Evolutionary conservation across 2,888 invertebrate genomes (phyloP), one percentile per base, ranked within the genome.

Genomic region (Coelinius sp.): DNA sequence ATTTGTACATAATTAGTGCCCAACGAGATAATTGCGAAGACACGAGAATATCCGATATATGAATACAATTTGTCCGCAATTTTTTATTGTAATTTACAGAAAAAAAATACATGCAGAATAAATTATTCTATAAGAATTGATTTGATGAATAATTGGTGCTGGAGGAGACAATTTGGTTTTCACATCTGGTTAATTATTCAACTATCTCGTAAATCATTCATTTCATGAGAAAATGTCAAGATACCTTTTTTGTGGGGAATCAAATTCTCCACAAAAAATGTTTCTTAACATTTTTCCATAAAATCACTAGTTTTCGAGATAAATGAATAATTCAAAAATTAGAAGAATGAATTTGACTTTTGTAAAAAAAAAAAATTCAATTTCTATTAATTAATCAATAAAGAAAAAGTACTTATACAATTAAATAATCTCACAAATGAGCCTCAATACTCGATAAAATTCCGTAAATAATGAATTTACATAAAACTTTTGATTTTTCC

Each of bases 1-100:
- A 75, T 75, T 75, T 75, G 75, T 75, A 75, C 67, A 75, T 59
- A 59, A 59, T 59, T 59, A 59, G 59, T 59, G 59, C 59, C 59
- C 46, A 49, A 59, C 59, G 59, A 59, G 17, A 31, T 20, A 31
- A 59, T 59, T 59, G 59, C 35, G 59, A 59, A 59, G 35, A 17
- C 17, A 59, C 59, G 35, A 59, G 31, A 56, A 59, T 59, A 2
- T 8, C 20, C 10, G 10, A n/a, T n/a, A n/a, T n/a, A n/a, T n/a
- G n/a, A n/a, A n/a, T n/a, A n/a, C n/a, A n/a, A n/a, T n/a, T n/a
- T n/a, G n/a, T n/a, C n/a, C n/a, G n/a, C n/a, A n/a, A 31, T 31
- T 31, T 31, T 31, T 49, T 6, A 49, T 20, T 8, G 2, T 49
- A n/a, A 49, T 14, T 20, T 20, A 49, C 5, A 3, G 6, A 20